Base-by-base conservation (phyloP, 2,797 vertebrate species). In the Esox lucius region DNA sequence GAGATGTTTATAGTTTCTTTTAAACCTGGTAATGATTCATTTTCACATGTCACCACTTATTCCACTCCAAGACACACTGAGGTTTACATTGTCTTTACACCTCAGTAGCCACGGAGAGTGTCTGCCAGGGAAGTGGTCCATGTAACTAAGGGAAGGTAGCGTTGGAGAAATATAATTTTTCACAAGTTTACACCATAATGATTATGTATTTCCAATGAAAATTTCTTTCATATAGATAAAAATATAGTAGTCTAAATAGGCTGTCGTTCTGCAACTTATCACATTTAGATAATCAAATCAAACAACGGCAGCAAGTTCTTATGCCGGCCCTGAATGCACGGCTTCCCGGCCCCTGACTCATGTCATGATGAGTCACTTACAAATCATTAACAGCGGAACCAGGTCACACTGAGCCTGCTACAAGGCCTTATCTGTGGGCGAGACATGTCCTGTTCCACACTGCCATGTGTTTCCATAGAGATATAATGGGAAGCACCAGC, bases 351-450 rank as follows among this genome's bases (percentile, higher is more conserved):
- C 0, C 15, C 70, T 85, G 86, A 87, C 73, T 86, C 81, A 62
- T 74, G 13, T 68, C 51, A 24, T 26, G 68, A 74, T 87, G 81
- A 87, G 66, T 89, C 85, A 88, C 86, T 81, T 67, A 3, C 72
- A 31, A 74, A 77, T 75, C 75, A 70, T 64, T 62, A 75, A 77
- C 35, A 39, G 68, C 72, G 79, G 80, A 85, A 80, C 76, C 75
- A 85, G 64, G 76, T 68, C 77, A 72, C 53, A 70, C 72, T 61
- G 24, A n/a, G 5, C 13, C 53, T 70, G 26, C 64, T 69, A 24
- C 33, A 42, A 15, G 31, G 0, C 22, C 2, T 74, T 79, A 72
- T 72, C 51, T 28, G 53, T 15, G 17, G 74, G 56, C 19, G 62
- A 73, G 49, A 67, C 53, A 46, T 19, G 4, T 74, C 70, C 59